These are phyloP conservation scores for Gasterosteus nipponicus DNA, from an alignment of 2,113 vertebrate species.

Conservation along the genomic window DNA sequence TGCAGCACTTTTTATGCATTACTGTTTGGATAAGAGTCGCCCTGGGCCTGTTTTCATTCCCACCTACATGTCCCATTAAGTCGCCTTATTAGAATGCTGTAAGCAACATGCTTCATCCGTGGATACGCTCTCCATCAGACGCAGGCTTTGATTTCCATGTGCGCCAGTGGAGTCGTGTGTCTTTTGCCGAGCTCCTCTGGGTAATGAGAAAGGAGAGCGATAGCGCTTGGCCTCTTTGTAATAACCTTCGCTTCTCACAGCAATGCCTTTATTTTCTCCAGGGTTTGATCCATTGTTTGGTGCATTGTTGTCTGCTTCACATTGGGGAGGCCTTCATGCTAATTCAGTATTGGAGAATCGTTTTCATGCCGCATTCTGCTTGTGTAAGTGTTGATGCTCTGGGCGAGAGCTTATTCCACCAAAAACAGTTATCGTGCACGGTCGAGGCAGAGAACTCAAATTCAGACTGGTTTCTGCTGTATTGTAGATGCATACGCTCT, in stretches of 20 bases:
- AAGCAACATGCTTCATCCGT: constrained; percentile 25
- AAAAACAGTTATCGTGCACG: neutral
- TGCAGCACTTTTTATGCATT: constrained; percentile 7
- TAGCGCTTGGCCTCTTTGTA: constrained; percentile 34
- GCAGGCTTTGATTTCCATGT: constrained; percentile 30
- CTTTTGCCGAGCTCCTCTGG: constrained; percentile 32
- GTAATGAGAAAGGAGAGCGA: constrained; percentile 45
- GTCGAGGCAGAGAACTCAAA: neutral
- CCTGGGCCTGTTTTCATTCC: constrained; percentile 11
- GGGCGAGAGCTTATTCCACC: constrained; percentile 33
- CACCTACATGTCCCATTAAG: constrained; percentile 8
- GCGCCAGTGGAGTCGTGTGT: constrained; percentile 22
- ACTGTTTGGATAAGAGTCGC: constrained; percentile 56
- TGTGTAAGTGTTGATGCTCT: constrained; percentile 42
- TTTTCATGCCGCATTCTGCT: constrained; percentile 40
- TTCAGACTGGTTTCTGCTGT: neutral
- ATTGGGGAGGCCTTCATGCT: constrained; percentile 16
- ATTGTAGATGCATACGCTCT: neutral
- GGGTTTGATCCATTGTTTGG: constrained; percentile 47
- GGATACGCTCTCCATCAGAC: constrained; percentile 15
- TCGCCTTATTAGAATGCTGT: constrained; percentile 35
- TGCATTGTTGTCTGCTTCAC: constrained; percentile 29
- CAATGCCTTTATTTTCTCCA: constrained; percentile 43
- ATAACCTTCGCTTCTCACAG: constrained; percentile 31
- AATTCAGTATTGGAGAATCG: constrained; percentile 31